These are phyloP conservation scores for Coregonus suidteri DNA, from an alignment of 2,797 vertebrate species.

Conservation along the genomic window DNA sequence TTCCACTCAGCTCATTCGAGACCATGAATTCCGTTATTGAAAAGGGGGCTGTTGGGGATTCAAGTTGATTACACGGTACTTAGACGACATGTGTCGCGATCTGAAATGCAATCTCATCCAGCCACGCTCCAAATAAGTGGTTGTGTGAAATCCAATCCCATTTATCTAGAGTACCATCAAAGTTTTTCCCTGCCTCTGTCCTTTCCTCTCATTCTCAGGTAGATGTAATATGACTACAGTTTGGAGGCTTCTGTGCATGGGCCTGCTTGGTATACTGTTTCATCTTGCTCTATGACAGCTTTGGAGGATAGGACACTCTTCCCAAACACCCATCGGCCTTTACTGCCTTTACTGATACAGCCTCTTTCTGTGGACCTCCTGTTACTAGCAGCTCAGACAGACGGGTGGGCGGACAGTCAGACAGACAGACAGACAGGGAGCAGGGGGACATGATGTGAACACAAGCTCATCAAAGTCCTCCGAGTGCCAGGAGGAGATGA, in stretches of 20 bases:
- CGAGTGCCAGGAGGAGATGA: conserved; percentile 16
- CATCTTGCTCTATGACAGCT: not conserved
- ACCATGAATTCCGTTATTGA: conserved; percentile 36
- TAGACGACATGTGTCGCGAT: conserved; percentile 48
- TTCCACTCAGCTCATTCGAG: conserved; percentile 42
- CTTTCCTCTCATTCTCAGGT: too few species aligned
- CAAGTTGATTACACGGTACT: conserved; percentile 66
- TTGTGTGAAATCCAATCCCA: conserved; percentile 66
- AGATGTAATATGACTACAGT: too few species aligned
- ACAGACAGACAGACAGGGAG: not conserved
- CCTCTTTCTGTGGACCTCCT: not conserved
- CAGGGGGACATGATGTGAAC: not conserved
- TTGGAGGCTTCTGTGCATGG: too few species aligned
- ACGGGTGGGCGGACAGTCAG: too few species aligned
- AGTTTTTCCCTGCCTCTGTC: too few species aligned
- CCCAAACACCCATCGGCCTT: too few species aligned
- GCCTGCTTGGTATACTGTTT: too few species aligned
- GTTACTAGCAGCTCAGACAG: too few species aligned
- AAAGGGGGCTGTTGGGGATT: conserved; percentile 40
- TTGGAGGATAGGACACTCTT: not conserved
- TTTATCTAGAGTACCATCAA: conserved; percentile 58
- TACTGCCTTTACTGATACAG: not conserved
- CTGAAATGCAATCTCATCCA: conserved; percentile 40
- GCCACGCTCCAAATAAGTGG: conserved; percentile 61
- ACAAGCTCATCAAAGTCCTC: conserved; percentile 10